A percentile compares a stretch with the other conserved stretches of the same genome.
Conservation (phyloP, 2,888 invertebrate genomes). For the Diarsia rubi region DNA sequence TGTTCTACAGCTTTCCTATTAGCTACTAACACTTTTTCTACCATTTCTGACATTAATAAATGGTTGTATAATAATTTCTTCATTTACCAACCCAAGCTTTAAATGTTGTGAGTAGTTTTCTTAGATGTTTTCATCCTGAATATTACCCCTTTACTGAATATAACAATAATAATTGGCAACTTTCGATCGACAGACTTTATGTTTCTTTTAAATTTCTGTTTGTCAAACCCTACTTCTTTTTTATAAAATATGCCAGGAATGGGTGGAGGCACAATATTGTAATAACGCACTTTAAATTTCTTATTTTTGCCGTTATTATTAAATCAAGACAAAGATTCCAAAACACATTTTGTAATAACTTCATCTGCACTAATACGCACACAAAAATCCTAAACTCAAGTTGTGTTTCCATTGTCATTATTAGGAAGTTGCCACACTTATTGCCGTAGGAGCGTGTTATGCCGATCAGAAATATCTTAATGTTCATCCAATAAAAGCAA, state of each 20-base stretch:
- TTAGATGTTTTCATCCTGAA: slow-evolving; percentile 8
- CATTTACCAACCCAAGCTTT: slow-evolving; percentile 66
- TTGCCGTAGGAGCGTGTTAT: no score
- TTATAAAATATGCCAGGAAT: background rate
- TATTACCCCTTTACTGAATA: slow-evolving; percentile 2
- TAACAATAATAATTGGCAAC: background rate
- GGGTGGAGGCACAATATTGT: slow-evolving; percentile 36
- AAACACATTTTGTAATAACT: background rate
- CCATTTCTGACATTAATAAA: background rate
- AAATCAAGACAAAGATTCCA: background rate
- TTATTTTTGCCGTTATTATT: background rate
- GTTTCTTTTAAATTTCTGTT: background rate
- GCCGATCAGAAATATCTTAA: background rate
- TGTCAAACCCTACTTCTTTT: background rate
- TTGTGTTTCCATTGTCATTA: slow-evolving; percentile 34
- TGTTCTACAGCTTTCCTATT: slow-evolving; percentile 27
- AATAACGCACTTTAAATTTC: no score
- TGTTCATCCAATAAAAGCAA: background rate
- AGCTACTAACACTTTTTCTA: slow-evolving; percentile 29
- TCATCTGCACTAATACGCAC: slow-evolving; percentile 20
- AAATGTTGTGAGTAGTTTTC: slow-evolving; percentile 64
- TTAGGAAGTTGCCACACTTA: background rate
- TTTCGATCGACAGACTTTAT: background rate
- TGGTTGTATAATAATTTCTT: slow-evolving; percentile 13
- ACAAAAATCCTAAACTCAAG: background rate